Evolutionary conservation across 2,888 invertebrate species (phyloP).

Genomic region (Lycaena phlaeas): DNA sequence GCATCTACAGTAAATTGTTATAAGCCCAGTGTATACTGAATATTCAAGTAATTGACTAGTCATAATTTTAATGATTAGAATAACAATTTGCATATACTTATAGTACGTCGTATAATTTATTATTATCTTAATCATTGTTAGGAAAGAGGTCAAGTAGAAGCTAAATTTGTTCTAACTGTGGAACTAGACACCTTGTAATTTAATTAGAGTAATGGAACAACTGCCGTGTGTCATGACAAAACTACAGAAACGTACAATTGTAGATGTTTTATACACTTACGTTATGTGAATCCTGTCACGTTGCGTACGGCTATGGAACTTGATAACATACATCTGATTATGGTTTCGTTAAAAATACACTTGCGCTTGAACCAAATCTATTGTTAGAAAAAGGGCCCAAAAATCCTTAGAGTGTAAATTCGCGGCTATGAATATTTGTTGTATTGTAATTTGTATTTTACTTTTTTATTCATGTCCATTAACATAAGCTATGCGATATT

Average conservation of each 20-base stretch:
- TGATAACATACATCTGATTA: too few relatives aligned
- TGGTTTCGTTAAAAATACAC: too few relatives aligned
- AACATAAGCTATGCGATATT: too few relatives aligned
- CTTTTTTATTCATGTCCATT: too few relatives aligned
- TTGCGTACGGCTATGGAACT: too few relatives aligned
- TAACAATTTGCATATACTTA: background rate
- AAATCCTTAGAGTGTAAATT: too few relatives aligned
- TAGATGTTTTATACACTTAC: background rate
- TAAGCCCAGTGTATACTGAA: background rate
- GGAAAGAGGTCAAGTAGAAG: background rate
- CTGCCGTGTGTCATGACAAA: conserved; percentile 4
- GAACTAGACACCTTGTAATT: background rate
- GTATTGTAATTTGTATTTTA: too few relatives aligned
- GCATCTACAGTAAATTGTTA: background rate
- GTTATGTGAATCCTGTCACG: background rate
- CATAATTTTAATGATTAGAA: conserved; percentile 1
- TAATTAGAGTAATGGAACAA: background rate
- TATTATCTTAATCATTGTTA: background rate
- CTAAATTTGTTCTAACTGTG: background rate
- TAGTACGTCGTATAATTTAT: conserved; percentile 1
- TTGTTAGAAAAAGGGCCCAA: too few relatives aligned
- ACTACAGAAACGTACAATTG: background rate
- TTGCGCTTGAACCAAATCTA: too few relatives aligned
- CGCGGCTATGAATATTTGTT: too few relatives aligned
- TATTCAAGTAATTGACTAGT: background rate